phyloP scores from a whole-genome alignment of 2,888 invertebrate species.

The Spilarctia lutea region DNA sequence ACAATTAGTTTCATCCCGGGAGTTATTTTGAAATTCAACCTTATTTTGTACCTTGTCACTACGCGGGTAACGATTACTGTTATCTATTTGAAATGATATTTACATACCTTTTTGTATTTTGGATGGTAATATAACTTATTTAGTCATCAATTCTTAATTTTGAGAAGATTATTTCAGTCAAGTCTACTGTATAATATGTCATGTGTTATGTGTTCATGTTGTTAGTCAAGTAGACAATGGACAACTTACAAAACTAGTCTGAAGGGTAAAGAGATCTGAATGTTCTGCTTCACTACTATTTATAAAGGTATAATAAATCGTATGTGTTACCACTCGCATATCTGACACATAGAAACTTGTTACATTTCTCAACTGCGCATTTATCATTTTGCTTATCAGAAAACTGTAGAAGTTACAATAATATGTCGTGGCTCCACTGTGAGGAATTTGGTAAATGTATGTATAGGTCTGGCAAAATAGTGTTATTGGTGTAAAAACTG shows the following conservation, averaged over 20 bases:
- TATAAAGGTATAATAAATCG: slow-evolving; percentile 39
- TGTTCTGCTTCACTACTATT: slow-evolving; percentile 29
- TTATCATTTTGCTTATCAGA: slow-evolving; percentile 3
- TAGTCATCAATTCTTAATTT: neutral
- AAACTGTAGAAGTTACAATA: slow-evolving; percentile 4
- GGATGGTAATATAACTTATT: neutral
- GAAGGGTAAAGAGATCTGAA: neutral
- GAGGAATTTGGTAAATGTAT: neutral
- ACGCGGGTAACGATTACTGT: neutral
- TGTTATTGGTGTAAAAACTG: neutral
- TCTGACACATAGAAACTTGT: slow-evolving; percentile 25
- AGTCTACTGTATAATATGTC: neutral
- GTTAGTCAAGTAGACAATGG: neutral
- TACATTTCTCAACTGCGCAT: slow-evolving; percentile 5
- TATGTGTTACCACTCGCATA: slow-evolving; percentile 21
- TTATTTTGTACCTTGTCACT: neutral
- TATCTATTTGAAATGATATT: neutral
- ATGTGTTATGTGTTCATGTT: neutral
- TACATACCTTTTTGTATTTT: neutral
- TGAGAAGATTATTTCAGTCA: neutral
- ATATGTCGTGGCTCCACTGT: neutral
- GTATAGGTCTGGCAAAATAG: neutral
- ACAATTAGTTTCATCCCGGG: neutral
- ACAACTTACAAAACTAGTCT: neutral
- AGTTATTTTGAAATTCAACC: neutral